Percentiles rank a stretch among this genome's conserved stretches.
These are phyloP conservation scores for Dendrolimus punctatus DNA, from an alignment of 1,140 invertebrate species.

Conservation along the genomic window DNA sequence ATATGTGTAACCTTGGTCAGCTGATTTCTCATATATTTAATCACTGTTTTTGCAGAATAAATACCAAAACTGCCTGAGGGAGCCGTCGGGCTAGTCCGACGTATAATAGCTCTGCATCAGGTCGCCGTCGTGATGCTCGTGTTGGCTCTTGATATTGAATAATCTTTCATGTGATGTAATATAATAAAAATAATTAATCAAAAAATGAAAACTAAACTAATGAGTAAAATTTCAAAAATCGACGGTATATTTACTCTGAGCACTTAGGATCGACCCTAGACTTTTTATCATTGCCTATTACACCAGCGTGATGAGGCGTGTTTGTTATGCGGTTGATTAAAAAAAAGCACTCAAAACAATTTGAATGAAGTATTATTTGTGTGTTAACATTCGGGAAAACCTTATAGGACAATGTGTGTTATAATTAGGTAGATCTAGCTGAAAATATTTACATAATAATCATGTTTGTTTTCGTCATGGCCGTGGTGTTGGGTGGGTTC, in stretches of 20 bases:
- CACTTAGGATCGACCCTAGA: too few species aligned
- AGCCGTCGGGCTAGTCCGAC: constrained; percentile 59
- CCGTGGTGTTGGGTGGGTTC: constrained; percentile 10
- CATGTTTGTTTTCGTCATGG: constrained; percentile 1
- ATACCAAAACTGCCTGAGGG: constrained; percentile 19
- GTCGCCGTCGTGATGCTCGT: constrained; percentile 44
- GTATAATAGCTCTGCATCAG: constrained; percentile 59
- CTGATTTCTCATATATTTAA: neutral
- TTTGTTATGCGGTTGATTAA: too few species aligned
- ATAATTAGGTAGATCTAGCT: neutral
- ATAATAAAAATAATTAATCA: too few species aligned
- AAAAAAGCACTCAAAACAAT: too few species aligned
- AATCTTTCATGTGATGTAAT: too few species aligned
- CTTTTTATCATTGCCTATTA: too few species aligned
- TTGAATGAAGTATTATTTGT: too few species aligned
- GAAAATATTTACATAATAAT: constrained; percentile 9
- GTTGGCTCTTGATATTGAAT: constrained; percentile 29
- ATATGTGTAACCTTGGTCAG: too few species aligned
- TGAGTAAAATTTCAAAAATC: too few species aligned
- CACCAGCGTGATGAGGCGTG: too few species aligned
- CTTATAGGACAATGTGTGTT: neutral
- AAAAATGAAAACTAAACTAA: too few species aligned
- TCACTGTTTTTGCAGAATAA: neutral
- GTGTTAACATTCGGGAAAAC: neutral
- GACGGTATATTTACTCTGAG: too few species aligned